phyloP scores from a whole-genome alignment of 2,113 vertebrate genomes.

The Callipepla californica region DNA sequence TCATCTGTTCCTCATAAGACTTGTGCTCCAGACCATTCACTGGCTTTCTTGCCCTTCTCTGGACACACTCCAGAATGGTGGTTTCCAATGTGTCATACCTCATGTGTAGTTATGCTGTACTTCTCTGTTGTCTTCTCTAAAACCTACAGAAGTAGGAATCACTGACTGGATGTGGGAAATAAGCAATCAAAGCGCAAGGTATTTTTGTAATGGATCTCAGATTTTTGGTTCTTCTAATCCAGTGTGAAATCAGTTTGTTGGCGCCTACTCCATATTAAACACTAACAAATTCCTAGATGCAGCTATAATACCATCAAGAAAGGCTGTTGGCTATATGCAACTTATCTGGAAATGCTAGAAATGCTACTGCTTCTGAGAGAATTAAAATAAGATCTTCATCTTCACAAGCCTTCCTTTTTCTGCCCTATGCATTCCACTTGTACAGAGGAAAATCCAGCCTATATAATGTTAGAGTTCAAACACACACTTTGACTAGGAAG shows the following conservation, averaged over 20 bases:
- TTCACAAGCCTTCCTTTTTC: background rate
- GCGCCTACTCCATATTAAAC: background rate
- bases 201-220: background rate
- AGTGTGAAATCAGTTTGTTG: background rate
- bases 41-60: too few species aligned
- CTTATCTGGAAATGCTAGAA: background rate
- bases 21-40: too few species aligned
- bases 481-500: rapidly evolving
- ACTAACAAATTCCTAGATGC: background rate
- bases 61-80: background rate
- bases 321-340: background rate
- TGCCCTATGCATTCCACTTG: background rate
- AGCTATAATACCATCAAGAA: background rate
- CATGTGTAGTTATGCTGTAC: background rate
- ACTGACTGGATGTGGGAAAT: background rate
- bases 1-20: too few species aligned
- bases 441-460: background rate
- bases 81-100: background rate
- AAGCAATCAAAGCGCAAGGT: rapidly evolving
- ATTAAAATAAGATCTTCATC: background rate
- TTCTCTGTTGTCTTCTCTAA: background rate
- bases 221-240: background rate
- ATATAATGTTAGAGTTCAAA: background rate
- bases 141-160: background rate
- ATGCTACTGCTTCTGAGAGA: background rate